Conservation (phyloP, 53 echinoderm and acorn worm genomes). For the Crossaster papposus region DNA sequence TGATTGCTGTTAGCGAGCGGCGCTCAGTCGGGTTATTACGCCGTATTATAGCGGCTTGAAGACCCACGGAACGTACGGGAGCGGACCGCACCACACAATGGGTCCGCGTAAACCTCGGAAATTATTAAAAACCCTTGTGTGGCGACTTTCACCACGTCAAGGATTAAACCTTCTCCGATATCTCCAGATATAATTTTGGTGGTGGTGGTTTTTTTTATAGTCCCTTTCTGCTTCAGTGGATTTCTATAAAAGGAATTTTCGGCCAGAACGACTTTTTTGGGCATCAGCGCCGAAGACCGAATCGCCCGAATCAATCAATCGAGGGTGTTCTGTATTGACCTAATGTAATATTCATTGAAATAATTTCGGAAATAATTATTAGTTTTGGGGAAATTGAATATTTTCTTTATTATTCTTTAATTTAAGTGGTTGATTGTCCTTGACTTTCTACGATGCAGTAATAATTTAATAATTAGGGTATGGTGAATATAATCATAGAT, state of each 20-base stretch:
- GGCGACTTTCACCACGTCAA: slow-evolving; percentile 39
- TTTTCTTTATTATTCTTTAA: not conserved
- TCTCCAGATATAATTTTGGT: slow-evolving; percentile 40
- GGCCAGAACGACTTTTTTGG: not conserved
- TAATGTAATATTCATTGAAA: slow-evolving; percentile 2
- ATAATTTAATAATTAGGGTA: too few species aligned
- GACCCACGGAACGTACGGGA: slow-evolving; percentile 50
- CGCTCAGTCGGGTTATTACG: slow-evolving; percentile 60
- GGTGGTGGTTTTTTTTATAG: not conserved
- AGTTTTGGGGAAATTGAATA: not conserved
- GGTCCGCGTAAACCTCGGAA: slow-evolving; percentile 31
- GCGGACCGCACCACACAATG: slow-evolving; percentile 60
- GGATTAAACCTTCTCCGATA: slow-evolving; percentile 23
- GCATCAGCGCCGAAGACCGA: not conserved
- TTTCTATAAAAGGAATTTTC: slow-evolving; percentile 11
- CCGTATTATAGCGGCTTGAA: slow-evolving; percentile 63
- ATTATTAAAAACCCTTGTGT: slow-evolving; percentile 19
- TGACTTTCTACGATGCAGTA: too few species aligned
- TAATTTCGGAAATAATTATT: not conserved
- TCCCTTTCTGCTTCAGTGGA: slow-evolving; percentile 8
- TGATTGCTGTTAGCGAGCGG: slow-evolving; percentile 61
- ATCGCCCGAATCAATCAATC: too few species aligned
- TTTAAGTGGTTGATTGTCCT: too few species aligned
- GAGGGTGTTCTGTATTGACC: not conserved
- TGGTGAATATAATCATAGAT: too few species aligned